Evolutionary conservation across 2,797 vertebrate species (phyloP).

Genomic region (Macroramphosus scolopax): DNA sequence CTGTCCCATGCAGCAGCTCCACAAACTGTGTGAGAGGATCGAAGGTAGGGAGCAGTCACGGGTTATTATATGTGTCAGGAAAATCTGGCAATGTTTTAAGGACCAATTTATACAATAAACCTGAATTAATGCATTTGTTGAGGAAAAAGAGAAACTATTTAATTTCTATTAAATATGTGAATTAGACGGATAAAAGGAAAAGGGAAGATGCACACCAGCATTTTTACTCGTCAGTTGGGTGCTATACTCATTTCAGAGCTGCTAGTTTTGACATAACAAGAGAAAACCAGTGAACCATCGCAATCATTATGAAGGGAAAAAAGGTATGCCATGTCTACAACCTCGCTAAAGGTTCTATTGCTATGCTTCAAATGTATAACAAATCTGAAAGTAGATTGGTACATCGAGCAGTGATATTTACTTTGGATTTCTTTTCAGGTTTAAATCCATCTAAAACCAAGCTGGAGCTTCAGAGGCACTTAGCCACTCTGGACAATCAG

Average conservation of each 20-base stretch:
- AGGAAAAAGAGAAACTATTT: no score
- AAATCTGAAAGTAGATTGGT: constrained; percentile 1
- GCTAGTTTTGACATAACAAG: no score
- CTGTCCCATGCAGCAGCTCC: constrained; percentile 91
- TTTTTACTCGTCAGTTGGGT: no score
- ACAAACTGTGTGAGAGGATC: constrained; percentile 91
- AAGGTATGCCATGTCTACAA: not conserved
- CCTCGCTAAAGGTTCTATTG: not conserved
- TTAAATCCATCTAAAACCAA: constrained; percentile 89
- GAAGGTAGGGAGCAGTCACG: constrained; percentile 81
- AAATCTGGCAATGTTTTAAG: no score
- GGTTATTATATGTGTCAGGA: not conserved
- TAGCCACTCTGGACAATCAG: constrained; percentile 87
- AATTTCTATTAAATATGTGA: no score
- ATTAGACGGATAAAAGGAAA: no score
- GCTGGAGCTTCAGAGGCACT: constrained; percentile 91
- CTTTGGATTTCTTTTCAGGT: constrained; percentile 72
- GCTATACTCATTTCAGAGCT: no score
- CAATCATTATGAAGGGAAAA: no score
- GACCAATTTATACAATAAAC: no score
- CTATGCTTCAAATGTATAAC: not conserved
- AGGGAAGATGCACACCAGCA: no score
- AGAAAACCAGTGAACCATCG: no score
- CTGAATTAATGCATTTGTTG: no score
- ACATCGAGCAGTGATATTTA: not conserved